Evolutionary conservation across 2,888 invertebrate species (phyloP), one percentile per base, ranked within the genome.

Genomic region (Scaptodrosophila latifasciaeformis): DNA sequence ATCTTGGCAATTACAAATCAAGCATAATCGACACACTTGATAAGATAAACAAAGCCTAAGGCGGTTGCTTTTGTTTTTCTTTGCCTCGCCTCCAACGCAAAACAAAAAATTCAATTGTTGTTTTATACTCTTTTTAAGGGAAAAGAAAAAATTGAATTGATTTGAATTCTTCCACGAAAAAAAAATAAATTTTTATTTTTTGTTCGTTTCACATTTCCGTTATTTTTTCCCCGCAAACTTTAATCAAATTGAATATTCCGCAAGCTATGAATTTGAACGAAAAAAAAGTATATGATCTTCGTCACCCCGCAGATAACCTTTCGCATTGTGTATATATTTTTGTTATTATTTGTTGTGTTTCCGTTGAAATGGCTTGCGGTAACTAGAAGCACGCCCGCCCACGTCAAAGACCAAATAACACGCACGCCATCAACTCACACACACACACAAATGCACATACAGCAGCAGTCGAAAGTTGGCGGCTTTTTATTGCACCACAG

Each of bases 1-100:
- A 17, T 48, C 13, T 39, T 45, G 43, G 42, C 12, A 46, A 18
- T 9, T 31, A 12, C 44, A 39, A 27, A 37, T 31, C 34, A 49
- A 35, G 17, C 42, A 43, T 29, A 50, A 49, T 31, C 45, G 44
- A 45, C 31, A 43, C 30, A 52, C 48, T 35, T 58, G 72, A 72
- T 72, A 78, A 72, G 79, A 72, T 72, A 72, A 71, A 75, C 35
- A 35, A 17, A 18, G n/a, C n/a, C n/a, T n/a, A n/a, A n/a, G n/a
- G n/a, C n/a, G n/a, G n/a, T n/a, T n/a, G n/a, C n/a, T n/a, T n/a
- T n/a, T n/a, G n/a, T n/a, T n/a, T n/a, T n/a, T n/a, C n/a, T n/a
- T n/a, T n/a, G n/a, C n/a, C n/a, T n/a, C n/a, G n/a, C n/a, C n/a
- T n/a, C n/a, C n/a, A n/a, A n/a, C 3, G 24, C 3, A 24, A 24